These are phyloP conservation scores for Lagopus leucura DNA, from an alignment of 2,113 vertebrate species.

Conservation along the genomic window DNA sequence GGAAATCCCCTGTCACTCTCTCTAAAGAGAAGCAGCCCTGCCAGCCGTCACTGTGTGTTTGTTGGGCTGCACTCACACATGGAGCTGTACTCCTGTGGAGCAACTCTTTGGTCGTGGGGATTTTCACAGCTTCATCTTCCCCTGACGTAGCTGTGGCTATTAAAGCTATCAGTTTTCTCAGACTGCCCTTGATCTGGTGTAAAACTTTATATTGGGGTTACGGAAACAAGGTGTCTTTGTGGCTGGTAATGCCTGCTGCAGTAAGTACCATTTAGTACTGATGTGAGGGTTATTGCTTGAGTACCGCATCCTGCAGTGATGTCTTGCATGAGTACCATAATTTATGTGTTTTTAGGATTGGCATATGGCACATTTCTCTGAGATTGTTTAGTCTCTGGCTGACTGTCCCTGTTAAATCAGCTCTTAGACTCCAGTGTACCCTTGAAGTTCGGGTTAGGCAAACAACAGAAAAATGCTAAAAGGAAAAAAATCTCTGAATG, in stretches of 20 bases:
- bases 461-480: constrained; percentile 39
- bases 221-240: not conserved
- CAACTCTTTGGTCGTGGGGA: accelerated
- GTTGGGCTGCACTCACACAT: not conserved
- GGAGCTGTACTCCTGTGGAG: not conserved
- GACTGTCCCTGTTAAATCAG: constrained; percentile 23
- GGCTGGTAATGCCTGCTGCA: accelerated
- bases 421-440: constrained; percentile 30
- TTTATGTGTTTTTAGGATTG: constrained; percentile 19
- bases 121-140: constrained; percentile 1
- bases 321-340: not conserved
- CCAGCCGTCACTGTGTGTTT: not conserved
- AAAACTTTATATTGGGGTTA: not conserved
- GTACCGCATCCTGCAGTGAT: not conserved
- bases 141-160: not conserved
- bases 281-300: not conserved
- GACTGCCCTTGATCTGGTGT: not conserved
- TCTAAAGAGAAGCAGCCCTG: not conserved
- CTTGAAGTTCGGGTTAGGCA: constrained; percentile 28
- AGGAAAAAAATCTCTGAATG: constrained; percentile 20
- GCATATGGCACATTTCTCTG: not conserved
- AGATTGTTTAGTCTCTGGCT: not conserved
- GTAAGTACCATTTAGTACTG: not conserved
- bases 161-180: not conserved
- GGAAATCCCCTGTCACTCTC: not conserved